Percentiles rank a stretch among this genome's conserved stretches.
Conservation (phyloP, 2,888 invertebrate species). For the Galeruca laticollis region DNA sequence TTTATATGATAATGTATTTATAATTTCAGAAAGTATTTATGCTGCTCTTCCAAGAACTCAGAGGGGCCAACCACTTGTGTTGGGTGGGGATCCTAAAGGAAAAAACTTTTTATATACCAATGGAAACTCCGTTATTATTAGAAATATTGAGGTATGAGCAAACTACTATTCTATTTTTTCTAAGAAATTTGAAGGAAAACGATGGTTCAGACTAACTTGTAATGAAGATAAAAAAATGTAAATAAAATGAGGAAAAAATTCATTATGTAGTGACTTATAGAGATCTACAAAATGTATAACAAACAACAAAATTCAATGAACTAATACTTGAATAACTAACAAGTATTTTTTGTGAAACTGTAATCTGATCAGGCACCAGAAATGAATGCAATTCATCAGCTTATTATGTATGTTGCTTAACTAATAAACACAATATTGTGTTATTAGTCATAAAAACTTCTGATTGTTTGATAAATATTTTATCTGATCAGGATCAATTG, state of each 20-base stretch:
- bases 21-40: slow-evolving; percentile 82
- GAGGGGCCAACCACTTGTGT: slow-evolving; percentile 92
- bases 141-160: slow-evolving; percentile 87
- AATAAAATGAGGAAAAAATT: background rate
- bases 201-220: background rate
- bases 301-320: background rate
- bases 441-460: too few relatives aligned
- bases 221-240: background rate
- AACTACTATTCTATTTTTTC: background rate
- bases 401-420: too few relatives aligned
- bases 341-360: too few relatives aligned
- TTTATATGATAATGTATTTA: slow-evolving; percentile 6
- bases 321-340: too few relatives aligned
- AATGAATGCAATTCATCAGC: too few relatives aligned
- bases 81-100: slow-evolving; percentile 97
- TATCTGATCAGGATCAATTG: too few relatives aligned
- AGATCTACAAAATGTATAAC: too few relatives aligned
- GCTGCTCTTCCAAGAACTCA: slow-evolving; percentile 95
- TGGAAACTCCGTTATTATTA: slow-evolving; percentile 97
- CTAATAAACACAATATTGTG: too few relatives aligned
- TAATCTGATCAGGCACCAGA: too few relatives aligned
- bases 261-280: too few relatives aligned
- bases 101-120: slow-evolving; percentile 97
- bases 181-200: background rate
- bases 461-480: too few relatives aligned